Base-by-base conservation (phyloP, 2,797 vertebrate species). In the Rhinatrema bivittatum region DNA sequence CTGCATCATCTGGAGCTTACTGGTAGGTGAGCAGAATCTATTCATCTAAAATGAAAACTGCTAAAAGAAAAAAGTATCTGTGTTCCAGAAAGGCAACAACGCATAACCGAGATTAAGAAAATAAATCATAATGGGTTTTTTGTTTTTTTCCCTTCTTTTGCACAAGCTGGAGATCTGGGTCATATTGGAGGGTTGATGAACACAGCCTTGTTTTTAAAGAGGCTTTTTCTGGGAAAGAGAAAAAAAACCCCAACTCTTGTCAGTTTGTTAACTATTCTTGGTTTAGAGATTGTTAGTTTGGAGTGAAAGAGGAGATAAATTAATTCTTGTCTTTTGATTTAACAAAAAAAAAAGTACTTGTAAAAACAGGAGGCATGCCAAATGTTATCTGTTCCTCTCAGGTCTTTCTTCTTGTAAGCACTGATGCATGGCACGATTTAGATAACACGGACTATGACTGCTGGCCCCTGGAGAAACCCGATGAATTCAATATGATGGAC, bases 381-480 rank as follows among this genome's bases (percentile, higher is more conserved):
- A n/a, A n/a, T n/a, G 3, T 5, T 36, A 32, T 18, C 21, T 37
- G 22, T 28, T 21, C 2, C 6, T 38, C 4, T 8, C 34, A 72
- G 76, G 20, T 51, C 6, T 2, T 60, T 21, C 18, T 59, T 2
- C 41, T 52, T 19, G 25, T 5, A 18, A 9, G 40, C 13, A 23
- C 24, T 7, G 1, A 38, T 1, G 81, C 72, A 2, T 93, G 91
- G 90, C 89, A 90, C 25, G 83, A 90, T 63, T 64, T 91, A 68
- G 89, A 89, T 50, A 92, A 89, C 74, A 87, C 77, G 7, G 86
- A 92, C 45, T 91, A 83, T 36, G 86, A 91, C 64, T 91, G 87
- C 51, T 91, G 90, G 88, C 89, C 90, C 2, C 64, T 91, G 32
- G 83, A 87, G 17, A 57, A 62, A 42, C 88, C 84, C 11, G 76